phyloP scores from a whole-genome alignment of 92 coral and sea anemone genomes.

The Montipora capitata region DNA sequence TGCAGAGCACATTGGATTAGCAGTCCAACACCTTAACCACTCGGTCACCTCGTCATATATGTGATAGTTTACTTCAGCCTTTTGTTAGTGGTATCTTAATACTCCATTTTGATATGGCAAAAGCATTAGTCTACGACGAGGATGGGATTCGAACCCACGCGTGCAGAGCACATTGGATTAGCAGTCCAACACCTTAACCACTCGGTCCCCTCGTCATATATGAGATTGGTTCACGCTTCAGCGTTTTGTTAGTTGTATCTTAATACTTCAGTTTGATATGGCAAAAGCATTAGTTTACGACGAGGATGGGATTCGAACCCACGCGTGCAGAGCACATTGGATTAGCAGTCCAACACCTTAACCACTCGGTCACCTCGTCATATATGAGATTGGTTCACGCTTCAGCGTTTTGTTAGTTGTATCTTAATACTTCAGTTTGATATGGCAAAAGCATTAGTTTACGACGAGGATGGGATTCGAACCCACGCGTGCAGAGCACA shows the following conservation, averaged over 20 bases:
- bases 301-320: slow-evolving; percentile 99
- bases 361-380: slow-evolving; percentile 99
- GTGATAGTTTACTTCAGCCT: too few relatives aligned
- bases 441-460: too few relatives aligned
- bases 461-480: slow-evolving; percentile 99
- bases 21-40: too few relatives aligned
- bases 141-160: slow-evolving; percentile 99
- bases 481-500: slow-evolving; percentile 99
- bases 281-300: slow-evolving; percentile 43
- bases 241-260: too few relatives aligned
- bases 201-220: slow-evolving; percentile 99
- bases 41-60: too few relatives aligned
- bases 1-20: slow-evolving; percentile 88
- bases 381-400: too few relatives aligned
- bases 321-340: slow-evolving; percentile 99
- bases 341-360: slow-evolving; percentile 99
- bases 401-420: too few relatives aligned
- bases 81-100: too few relatives aligned
- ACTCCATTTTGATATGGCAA: too few relatives aligned
- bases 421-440: too few relatives aligned
- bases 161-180: slow-evolving; percentile 99
- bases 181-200: slow-evolving; percentile 99
- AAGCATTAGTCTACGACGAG: slow-evolving; percentile 76
- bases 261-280: too few relatives aligned
- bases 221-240: too few relatives aligned